A percentile compares a stretch with the other conserved stretches of the same genome.
Conservation (phyloP, 2,888 invertebrate genomes). For the Mimachlamys varia region DNA sequence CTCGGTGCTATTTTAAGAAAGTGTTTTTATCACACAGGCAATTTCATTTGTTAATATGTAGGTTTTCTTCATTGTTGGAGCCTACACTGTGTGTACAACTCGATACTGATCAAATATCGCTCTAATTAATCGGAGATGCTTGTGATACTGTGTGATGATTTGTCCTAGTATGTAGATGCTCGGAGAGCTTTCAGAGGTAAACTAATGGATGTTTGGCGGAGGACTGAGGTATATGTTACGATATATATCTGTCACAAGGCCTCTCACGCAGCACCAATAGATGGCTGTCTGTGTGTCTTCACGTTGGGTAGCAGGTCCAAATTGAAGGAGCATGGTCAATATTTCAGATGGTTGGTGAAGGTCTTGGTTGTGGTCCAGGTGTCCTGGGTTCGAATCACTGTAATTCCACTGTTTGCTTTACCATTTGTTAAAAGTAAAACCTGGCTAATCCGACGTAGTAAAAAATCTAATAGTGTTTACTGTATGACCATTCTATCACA, state of each 20-base stretch:
- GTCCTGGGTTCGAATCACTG: neutral
- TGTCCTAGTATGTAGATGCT: neutral
- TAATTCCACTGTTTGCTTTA: no score
- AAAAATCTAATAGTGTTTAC: no score
- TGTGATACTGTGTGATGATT: neutral
- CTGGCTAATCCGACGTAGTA: no score
- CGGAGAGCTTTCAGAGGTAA: neutral
- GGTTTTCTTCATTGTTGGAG: neutral
- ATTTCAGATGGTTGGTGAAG: neutral
- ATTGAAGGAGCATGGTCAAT: no score
- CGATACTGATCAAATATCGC: neutral
- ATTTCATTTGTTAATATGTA: neutral
- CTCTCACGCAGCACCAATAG: neutral
- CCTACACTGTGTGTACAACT: neutral
- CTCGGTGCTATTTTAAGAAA: no score
- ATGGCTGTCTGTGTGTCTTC: constrained; percentile 11
- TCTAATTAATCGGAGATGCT: neutral
- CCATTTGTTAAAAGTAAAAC: no score
- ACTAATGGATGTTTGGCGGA: neutral
- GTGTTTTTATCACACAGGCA: no score
- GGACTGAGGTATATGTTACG: neutral
- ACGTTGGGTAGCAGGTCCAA: neutral
- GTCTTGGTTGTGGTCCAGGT: neutral
- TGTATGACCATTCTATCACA: no score
- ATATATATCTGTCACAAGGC: neutral